These are phyloP conservation scores for Streblospio benedicti DNA, from an alignment of 1,140 invertebrate species.

Conservation along the genomic window DNA sequence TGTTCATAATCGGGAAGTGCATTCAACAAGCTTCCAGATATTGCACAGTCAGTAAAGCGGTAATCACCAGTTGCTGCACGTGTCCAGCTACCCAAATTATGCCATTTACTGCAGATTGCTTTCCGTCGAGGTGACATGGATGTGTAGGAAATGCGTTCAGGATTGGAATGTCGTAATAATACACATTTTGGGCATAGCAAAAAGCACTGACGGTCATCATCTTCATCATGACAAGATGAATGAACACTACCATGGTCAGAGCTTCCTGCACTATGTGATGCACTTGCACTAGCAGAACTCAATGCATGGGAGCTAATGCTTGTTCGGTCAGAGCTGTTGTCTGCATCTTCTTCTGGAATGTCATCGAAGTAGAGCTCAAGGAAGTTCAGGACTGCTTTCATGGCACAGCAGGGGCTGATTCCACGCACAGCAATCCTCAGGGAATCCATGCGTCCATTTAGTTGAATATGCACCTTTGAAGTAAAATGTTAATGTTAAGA, in stretches of 20 bases:
- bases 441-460: conserved; percentile 14
- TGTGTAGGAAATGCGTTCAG: conserved; percentile 15
- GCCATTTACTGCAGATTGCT: conserved; percentile 20
- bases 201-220: conserved; percentile 16
- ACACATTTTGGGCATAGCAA: conserved; percentile 20
- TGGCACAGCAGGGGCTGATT: conserved; percentile 18
- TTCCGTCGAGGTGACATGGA: conserved; percentile 11
- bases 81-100: conserved; percentile 21
- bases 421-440: conserved; percentile 15
- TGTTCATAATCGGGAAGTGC: conserved; percentile 19
- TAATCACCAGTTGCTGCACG: conserved; percentile 18
- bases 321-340: conserved; percentile 7
- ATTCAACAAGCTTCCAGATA: conserved; percentile 5
- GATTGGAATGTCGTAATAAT: conserved; percentile 17
- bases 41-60: conserved; percentile 7
- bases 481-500: too few relatives aligned
- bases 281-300: conserved; percentile 6
- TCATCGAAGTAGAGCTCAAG: conserved; percentile 19
- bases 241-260: conserved; percentile 11
- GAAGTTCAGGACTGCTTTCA: conserved; percentile 19
- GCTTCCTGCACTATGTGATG: conserved; percentile 3
- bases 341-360: conserved; percentile 15
- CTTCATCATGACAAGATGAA: conserved; percentile 6
- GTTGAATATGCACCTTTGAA: conserved; percentile 20
- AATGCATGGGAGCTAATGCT: conserved; percentile 11